Conservation (phyloP, 2,113 vertebrate species). For the Climacteris rufus region DNA sequence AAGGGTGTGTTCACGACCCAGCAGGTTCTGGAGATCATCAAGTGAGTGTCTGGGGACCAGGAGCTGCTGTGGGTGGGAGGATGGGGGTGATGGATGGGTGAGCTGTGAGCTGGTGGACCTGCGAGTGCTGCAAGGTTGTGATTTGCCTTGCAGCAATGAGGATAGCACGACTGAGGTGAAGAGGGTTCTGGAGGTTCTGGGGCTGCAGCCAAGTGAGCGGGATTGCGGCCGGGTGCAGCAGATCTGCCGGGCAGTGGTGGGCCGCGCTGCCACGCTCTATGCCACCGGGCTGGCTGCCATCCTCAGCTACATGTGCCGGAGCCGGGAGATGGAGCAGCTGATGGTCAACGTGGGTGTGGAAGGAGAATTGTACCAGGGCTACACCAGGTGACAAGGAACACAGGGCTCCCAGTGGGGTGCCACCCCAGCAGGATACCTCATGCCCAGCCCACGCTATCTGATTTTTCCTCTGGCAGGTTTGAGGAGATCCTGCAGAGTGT, state of each 20-base stretch:
- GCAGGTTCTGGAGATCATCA: slow-evolving; percentile 75
- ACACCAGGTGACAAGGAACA: background rate
- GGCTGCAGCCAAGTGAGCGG: slow-evolving; percentile 30
- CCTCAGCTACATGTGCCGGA: slow-evolving; percentile 69
- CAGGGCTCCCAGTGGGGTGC: background rate
- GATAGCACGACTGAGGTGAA: background rate
- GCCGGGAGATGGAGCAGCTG: slow-evolving; percentile 47
- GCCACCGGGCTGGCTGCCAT: slow-evolving; percentile 78
- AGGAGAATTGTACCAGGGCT: slow-evolving; percentile 69
- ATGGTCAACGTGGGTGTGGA: slow-evolving; percentile 75
- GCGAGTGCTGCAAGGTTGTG: background rate
- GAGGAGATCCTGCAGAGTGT: slow-evolving; percentile 56
- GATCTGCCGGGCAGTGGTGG: slow-evolving; percentile 71
- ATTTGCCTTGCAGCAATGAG: slow-evolving; percentile 27
- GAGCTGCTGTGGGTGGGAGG: background rate
- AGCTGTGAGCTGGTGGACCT: fast-evolving
- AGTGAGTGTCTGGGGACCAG: slow-evolving; percentile 66
- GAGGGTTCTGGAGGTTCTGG: slow-evolving; percentile 63
- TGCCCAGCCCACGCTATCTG: background rate
- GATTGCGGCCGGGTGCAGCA: slow-evolving; percentile 70
- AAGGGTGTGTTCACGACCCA: slow-evolving; percentile 55
- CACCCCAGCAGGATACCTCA: background rate
- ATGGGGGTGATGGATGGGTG: background rate
- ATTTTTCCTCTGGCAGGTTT: slow-evolving; percentile 67
- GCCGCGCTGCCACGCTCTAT: slow-evolving; percentile 73